Conservation (phyloP, 2,888 invertebrate genomes). For the Phengaris alcon region DNA sequence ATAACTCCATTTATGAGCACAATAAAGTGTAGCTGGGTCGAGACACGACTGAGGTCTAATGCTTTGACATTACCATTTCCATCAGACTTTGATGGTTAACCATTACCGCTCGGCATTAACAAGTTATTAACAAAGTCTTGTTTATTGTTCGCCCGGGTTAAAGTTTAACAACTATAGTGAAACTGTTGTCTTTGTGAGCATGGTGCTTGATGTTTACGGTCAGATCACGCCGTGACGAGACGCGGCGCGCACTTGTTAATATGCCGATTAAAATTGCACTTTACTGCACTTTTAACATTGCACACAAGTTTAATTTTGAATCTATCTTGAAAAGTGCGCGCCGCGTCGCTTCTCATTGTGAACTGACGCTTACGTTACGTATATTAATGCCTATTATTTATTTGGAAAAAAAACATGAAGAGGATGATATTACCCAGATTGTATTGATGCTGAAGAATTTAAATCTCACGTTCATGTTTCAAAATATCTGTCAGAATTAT, state of each 20-base stretch:
- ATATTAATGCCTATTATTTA: too few species aligned
- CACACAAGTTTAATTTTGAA: too few species aligned
- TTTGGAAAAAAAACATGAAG: too few species aligned
- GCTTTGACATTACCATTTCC: slow-evolving; percentile 17
- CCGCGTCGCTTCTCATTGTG: too few species aligned
- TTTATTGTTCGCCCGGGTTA: slow-evolving; percentile 1
- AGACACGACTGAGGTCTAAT: background rate
- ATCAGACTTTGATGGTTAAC: slow-evolving; percentile 15
- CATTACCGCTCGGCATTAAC: background rate
- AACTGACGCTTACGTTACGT: too few species aligned
- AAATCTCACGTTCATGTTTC: slow-evolving; percentile 1
- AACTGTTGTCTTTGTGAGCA: background rate
- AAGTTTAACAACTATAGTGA: background rate
- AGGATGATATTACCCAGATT: background rate
- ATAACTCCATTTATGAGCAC: slow-evolving; percentile 5
- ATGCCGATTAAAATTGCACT: too few species aligned
- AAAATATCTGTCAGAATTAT: slow-evolving; percentile 1
- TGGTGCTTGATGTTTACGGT: too few species aligned
- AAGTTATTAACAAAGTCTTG: slow-evolving; percentile 7
- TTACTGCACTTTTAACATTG: too few species aligned
- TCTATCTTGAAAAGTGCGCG: too few species aligned
- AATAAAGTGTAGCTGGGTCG: background rate
- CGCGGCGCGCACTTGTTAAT: too few species aligned
- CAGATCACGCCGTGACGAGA: too few species aligned
- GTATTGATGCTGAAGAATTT: background rate